Percentiles rank a stretch among this genome's conserved stretches.
Evolutionary conservation across 2,888 invertebrate genomes (phyloP).

Genomic region (Eristalis tenax): DNA sequence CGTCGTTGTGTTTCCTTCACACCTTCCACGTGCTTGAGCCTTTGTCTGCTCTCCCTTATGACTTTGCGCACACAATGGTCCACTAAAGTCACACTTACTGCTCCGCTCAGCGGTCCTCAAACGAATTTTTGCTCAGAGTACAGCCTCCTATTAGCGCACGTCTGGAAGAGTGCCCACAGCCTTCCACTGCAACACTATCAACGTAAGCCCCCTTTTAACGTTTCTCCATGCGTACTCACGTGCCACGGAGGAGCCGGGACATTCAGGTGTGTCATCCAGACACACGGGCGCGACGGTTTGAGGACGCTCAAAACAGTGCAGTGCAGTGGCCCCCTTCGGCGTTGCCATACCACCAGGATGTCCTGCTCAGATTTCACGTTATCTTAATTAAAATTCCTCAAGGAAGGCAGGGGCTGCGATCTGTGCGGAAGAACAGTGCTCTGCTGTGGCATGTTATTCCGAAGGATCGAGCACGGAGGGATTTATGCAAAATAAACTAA

Average conservation of each 20-base stretch:
- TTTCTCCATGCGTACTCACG: conserved; percentile 13
- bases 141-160: conserved; percentile 31
- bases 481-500: background rate
- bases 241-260: background rate
- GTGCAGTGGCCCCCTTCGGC: background rate
- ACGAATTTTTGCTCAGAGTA: conserved; percentile 24
- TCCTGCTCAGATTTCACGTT: conserved; percentile 22
- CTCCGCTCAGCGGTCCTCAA: background rate
- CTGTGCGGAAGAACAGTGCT: background rate
- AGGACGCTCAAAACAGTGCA: background rate
- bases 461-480: background rate
- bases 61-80: background rate
- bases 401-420: background rate
- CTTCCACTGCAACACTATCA: conserved; percentile 6
- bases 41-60: background rate
- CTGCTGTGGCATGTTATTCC: background rate
- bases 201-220: background rate
- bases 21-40: conserved; percentile 6
- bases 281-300: background rate
- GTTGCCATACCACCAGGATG: conserved; percentile 6
- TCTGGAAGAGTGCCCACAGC: conserved; percentile 40
- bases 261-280: background rate
- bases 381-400: conserved; percentile 39
- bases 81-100: conserved; percentile 14
- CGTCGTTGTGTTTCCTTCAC: conserved; percentile 26